phyloP scores from a whole-genome alignment of 2,797 vertebrate species.

The Sebastes iracundus region DNA sequence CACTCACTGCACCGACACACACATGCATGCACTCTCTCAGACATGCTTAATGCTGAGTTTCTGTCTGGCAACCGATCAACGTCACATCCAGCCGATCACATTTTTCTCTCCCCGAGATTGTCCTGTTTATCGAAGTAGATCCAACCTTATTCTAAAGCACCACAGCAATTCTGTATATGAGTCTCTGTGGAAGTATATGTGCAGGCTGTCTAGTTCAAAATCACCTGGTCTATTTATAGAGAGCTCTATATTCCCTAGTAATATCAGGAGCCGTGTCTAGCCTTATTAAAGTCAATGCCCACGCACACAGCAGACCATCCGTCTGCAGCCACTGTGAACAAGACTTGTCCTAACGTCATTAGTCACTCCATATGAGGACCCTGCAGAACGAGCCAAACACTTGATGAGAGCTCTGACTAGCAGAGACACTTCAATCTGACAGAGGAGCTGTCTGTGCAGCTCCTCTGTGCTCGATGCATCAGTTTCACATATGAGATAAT shows the following conservation, averaged over 20 bases:
- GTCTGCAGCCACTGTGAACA: slow-evolving; percentile 6
- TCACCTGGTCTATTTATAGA: slow-evolving; percentile 58
- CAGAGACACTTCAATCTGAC: not conserved
- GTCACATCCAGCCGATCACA: not conserved
- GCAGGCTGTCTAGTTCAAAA: slow-evolving; percentile 25
- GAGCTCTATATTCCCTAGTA: slow-evolving; percentile 22
- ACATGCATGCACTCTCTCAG: not conserved
- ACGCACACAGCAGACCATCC: slow-evolving; percentile 19
- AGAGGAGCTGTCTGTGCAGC: not conserved
- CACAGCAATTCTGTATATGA: not conserved
- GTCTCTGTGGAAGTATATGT: slow-evolving; percentile 8
- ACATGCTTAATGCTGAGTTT: slow-evolving; percentile 29
- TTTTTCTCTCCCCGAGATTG: slow-evolving; percentile 6
- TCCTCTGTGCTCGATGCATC: not conserved
- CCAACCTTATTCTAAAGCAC: not conserved
- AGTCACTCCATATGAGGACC: slow-evolving; percentile 1
- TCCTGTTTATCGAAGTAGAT: not conserved
- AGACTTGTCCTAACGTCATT: slow-evolving; percentile 10
- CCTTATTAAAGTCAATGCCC: slow-evolving; percentile 50
- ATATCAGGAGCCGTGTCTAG: slow-evolving; percentile 41
- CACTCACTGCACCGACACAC: not conserved
- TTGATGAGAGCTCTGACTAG: slow-evolving; percentile 4
- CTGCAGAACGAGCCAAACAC: slow-evolving; percentile 17
- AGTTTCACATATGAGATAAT: not conserved
- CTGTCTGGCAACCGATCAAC: slow-evolving; percentile 24